Percentiles rank a stretch among this genome's conserved stretches.
These are phyloP conservation scores for Galeopterus variegatus DNA, from an alignment of 2,113 vertebrate species.

Conservation along the genomic window DNA sequence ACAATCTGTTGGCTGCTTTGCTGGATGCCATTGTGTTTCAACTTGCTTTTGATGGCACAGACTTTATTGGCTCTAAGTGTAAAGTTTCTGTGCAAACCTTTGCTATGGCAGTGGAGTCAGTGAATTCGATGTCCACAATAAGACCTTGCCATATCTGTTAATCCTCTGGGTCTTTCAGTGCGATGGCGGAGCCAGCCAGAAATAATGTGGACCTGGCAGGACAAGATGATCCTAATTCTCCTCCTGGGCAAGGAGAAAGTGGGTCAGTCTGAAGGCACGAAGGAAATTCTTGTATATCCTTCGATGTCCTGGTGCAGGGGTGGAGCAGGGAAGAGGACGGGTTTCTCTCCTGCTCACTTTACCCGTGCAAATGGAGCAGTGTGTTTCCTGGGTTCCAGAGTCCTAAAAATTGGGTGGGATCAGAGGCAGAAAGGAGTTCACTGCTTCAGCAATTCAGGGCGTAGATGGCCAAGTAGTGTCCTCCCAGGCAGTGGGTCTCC, in stretches of 20 bases:
- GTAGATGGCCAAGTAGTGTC: neutral
- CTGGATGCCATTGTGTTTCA: conserved; percentile 29
- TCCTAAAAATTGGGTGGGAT: neutral
- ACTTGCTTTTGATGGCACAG: conserved; percentile 55
- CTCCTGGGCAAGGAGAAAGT: neutral
- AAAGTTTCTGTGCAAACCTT: conserved; percentile 51
- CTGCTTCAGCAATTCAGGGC: neutral
- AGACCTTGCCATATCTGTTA: neutral
- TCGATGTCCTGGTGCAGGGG: neutral
- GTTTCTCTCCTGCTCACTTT: neutral
- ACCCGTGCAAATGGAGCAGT: neutral
- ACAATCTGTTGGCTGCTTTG: neutral
- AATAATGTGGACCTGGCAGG: neutral
- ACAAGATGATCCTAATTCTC: neutral
- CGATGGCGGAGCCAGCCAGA: neutral
- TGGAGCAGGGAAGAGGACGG: neutral
- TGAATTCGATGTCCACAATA: neutral
- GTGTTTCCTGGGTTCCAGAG: neutral
- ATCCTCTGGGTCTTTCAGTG: neutral
- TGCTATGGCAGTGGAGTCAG: neutral
- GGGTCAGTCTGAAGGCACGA: neutral
- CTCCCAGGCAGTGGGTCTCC: neutral
- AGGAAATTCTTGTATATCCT: neutral
- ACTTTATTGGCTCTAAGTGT: conserved; percentile 37
- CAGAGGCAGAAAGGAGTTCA: neutral